A percentile compares a stretch with the other conserved stretches of the same genome.
phyloP scores from a whole-genome alignment of 2,113 vertebrate species.

The Octodon degus region DNA sequence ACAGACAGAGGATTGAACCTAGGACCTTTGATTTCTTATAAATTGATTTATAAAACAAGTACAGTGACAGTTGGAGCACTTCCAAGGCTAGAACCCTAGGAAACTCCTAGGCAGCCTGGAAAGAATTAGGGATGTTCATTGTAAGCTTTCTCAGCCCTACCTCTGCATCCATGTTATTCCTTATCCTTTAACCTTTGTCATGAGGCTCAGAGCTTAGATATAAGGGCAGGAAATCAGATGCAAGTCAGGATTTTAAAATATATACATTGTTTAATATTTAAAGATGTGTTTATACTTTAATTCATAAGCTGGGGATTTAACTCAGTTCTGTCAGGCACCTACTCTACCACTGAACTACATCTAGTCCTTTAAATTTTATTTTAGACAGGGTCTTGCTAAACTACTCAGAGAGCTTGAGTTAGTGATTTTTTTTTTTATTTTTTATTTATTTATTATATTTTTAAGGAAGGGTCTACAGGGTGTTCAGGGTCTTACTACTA shows the following conservation, averaged over 20 bases:
- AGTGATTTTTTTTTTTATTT: no score
- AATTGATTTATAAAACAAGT: background rate
- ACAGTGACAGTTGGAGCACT: background rate
- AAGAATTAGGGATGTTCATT: background rate
- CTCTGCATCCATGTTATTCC: background rate
- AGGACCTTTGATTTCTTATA: background rate
- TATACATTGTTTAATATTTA: background rate
- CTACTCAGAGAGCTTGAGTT: background rate
- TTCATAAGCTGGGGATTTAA: background rate
- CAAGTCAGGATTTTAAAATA: background rate
- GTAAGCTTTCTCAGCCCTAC: background rate
- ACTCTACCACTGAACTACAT: background rate
- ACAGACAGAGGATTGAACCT: background rate
- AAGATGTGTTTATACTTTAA: background rate
- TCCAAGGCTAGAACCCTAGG: background rate
- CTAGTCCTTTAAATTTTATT: background rate
- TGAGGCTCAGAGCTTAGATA: background rate
- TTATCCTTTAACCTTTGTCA: background rate
- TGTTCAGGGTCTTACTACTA: no score
- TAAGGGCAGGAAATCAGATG: background rate
- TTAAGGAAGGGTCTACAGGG: no score
- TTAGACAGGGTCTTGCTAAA: background rate
- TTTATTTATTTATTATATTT: no score
- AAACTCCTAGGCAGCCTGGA: background rate
- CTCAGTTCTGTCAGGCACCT: background rate